Conservation (phyloP, 2,888 invertebrate species). For the Mechanitis mazaeus region DNA sequence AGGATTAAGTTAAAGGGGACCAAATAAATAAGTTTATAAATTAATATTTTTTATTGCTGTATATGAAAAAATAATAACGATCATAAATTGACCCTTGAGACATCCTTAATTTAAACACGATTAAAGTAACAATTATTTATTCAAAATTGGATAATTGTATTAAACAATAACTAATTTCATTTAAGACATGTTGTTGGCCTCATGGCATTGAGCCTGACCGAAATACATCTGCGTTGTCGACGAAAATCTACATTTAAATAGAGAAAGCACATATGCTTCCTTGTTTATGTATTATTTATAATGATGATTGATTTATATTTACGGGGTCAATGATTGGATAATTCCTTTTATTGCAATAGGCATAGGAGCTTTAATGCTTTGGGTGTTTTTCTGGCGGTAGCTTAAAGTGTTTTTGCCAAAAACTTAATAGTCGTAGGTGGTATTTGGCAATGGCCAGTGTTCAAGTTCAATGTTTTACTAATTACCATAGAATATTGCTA, state of each 20-base stretch:
- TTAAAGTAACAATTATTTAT: constrained; percentile 27
- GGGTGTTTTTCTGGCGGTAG: constrained; percentile 38
- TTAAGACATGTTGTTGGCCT: constrained; percentile 65
- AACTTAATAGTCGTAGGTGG: constrained; percentile 15
- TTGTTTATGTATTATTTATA: constrained; percentile 39
- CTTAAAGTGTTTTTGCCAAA: constrained; percentile 48
- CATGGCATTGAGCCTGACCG: constrained; percentile 63
- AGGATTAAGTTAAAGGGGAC: constrained; percentile 25
- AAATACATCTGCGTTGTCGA: constrained; percentile 35
- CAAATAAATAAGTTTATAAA: constrained; percentile 28
- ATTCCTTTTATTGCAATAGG: too few relatives aligned
- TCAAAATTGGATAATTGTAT: constrained; percentile 25
- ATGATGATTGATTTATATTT: too few relatives aligned
- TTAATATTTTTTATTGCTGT: constrained; percentile 9
- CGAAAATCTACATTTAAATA: constrained; percentile 24
- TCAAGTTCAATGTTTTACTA: constrained; percentile 67
- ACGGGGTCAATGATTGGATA: too few relatives aligned
- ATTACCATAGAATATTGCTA: constrained; percentile 44
- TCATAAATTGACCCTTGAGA: background rate
- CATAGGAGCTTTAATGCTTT: constrained; percentile 20
- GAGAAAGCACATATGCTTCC: constrained; percentile 46
- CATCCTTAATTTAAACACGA: constrained; percentile 34
- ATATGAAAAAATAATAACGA: background rate
- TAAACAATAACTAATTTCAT: constrained; percentile 57
- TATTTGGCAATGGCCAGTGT: constrained; percentile 24